Base-by-base conservation (phyloP, 2,888 invertebrate genomes). In the Sthenelais limicola region DNA sequence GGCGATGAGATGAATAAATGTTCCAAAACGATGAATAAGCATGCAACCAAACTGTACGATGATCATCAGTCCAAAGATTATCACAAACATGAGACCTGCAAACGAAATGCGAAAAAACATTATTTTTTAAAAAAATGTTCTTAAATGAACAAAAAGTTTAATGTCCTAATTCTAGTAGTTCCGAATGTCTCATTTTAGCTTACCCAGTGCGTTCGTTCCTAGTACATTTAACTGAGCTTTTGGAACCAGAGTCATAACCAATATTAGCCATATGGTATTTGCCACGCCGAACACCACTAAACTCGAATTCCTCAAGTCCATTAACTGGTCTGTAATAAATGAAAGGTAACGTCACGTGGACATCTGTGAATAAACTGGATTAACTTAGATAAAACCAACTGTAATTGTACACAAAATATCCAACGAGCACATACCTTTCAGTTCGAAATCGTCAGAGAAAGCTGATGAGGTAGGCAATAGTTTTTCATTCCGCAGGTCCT, bases 231-330 rank as follows among this genome's bases (percentile, higher is more conserved):
- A 79, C 26, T 81, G 71, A 21, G 76, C 79, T 26, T 82, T 77
- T 2, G 80, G 74, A 4, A 82, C 80, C 32, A 85, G 73, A 0
- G 84, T 84, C 21, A 77, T 69, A 18, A 84, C 80, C 15, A 84
- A 73, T n/a, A 84, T 81, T 4, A 85, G 68, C 84, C 84, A 85
- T 15, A 85, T 71, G 0, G 80, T 80, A 76, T 85, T 85, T 4
- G 48, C 68, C 12, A 69, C 35, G 0, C 80, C 81, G 48, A 83
- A 73, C 0, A 83, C 75, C 75, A 82, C 73, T 24, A 84, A 68
- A 80, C 81, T 82, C 5, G 77, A 74, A 73, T 82, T 82, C 3
- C 84, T 69, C 9, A 84, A 74, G 18, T 78, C 80, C 12, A 76
- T 75, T 30, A 84, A 77, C 48, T 81, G 79, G 0, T 38, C 83